Base-by-base conservation (phyloP, 2,113 vertebrate genomes). In the Camelus dromedarius region DNA sequence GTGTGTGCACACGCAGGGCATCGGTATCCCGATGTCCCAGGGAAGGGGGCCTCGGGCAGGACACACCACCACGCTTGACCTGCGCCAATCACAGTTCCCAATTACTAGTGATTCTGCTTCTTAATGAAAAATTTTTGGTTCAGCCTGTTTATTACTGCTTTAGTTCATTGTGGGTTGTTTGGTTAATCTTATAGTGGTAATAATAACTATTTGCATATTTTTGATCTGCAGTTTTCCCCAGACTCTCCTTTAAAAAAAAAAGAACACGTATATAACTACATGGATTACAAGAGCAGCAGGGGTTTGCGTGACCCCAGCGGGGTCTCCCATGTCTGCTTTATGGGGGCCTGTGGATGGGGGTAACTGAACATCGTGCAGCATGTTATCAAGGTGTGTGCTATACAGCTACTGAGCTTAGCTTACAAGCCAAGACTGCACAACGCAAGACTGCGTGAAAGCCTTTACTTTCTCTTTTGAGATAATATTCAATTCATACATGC, bases 241-340 rank as follows among this genome's bases (percentile, higher is more conserved):
- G 94, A 87, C 67, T 91, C 60, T 46, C 32, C 75, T 58, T 93
- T 95, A 73, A 84, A 96, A 96, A 42, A 42, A 42, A 42, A 42
- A 5, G 38, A 42, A 75, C 1, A 35, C 3, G 35, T 5, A 35
- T 35, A 7, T 12, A 95, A 64, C 22, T 64, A 32, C 15, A 82
- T 38, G 48, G 46, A 6, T 67, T 82, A 72, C 64, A 58, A 42
- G 38, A 22, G 58, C 16, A 76, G 64, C 28, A 52, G 10, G 50
- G n/a, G 75, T 19, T 83, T 26, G 24, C 18, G 52, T 18, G 52
- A 14, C 28, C 26, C 42, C 20, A 50, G 56, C 19, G 38, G 56
- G 38, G 28, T 8, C 48, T 14, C 46, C 30, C n/a, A 42, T 14
- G 24, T 30, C 35, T 81, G 93, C 52, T 80, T 85, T 50, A 35